Base-by-base conservation (phyloP, 2,113 vertebrate species). In the Sapayoa aenigma region DNA sequence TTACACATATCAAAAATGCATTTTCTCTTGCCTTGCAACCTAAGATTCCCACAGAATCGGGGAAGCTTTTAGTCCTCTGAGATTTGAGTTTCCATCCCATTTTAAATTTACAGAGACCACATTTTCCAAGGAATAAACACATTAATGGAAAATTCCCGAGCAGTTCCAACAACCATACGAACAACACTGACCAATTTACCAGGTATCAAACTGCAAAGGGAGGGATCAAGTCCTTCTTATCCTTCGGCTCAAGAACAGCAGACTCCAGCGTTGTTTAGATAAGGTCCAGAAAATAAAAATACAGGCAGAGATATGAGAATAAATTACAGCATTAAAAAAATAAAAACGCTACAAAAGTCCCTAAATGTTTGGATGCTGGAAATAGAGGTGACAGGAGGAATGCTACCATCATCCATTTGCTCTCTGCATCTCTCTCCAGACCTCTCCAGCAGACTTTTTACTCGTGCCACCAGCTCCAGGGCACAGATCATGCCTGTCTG, bases 31-130 rank as follows among this genome's bases (percentile, higher is more conserved):
- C 71, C n/a, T 84, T 62, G 15, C 35, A 67, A 41, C 20, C 30
- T 1, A 3, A 65, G 69, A 65, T 41, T 91, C 0, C 0, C 19
- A 69, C 27, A 59, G 58, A 82, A 85, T 27, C 1, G 0, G 23
- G 56, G 84, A 71, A 83, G 63, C 39, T 93, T 91, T 91, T 74
- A 86, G 47, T 63, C 28, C 39, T 67, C 60, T 83, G 59, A 73
- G 52, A 59, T 77, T 66, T 6, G 11, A 55, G 74, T 80, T 77
- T 80, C 79, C 44, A 56, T 90, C 35, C 71, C 79, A 71, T 46
- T 91, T 95, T 85, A 66, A 68, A 25, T 85, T 89, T 86, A 72
- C 9, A 25, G 49, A 87, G n/a, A 39, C 14, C 46, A 58, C 53
- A 19, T 73, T 94, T 94, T 73, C 60, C 59, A 89, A 11, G 52